Conservation (phyloP, 2,113 vertebrate genomes). For the Salminus brasiliensis region DNA sequence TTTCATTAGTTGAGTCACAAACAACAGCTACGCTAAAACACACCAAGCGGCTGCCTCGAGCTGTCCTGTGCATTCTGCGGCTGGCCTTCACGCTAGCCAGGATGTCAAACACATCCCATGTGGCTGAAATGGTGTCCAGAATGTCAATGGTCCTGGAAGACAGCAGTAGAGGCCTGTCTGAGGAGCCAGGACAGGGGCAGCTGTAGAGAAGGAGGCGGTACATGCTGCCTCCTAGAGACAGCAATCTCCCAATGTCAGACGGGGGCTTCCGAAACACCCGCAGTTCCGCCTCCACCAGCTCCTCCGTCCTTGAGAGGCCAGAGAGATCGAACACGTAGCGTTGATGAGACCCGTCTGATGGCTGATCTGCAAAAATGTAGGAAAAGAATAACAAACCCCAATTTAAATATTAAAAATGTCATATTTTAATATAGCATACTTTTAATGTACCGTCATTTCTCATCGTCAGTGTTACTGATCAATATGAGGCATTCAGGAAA, state of each 20-base stretch:
- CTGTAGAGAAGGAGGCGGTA: conserved; percentile 77
- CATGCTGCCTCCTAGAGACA: conserved; percentile 65
- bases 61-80: conserved; percentile 46
- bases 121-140: conserved; percentile 53
- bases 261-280: conserved; percentile 75
- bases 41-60: conserved; percentile 48
- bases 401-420: neutral
- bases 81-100: conserved; percentile 68
- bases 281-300: conserved; percentile 81
- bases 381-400: neutral
- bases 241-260: conserved; percentile 53
- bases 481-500: too few species aligned
- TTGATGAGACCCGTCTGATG: conserved; percentile 62
- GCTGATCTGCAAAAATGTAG: conserved; percentile 49
- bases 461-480: too few species aligned
- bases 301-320: conserved; percentile 73
- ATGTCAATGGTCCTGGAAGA: conserved; percentile 74
- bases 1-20: conserved; percentile 62
- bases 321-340: conserved; percentile 83
- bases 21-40: conserved; percentile 77
- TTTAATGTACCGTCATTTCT: too few species aligned
- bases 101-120: conserved; percentile 87
- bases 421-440: neutral
- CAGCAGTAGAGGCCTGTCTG: conserved; percentile 63
- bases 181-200: conserved; percentile 61